Percentiles rank a stretch among this genome's conserved stretches.
Evolutionary conservation across 2,113 vertebrate genomes (phyloP).

Genomic region (Brachypodius melanocephalos): DNA sequence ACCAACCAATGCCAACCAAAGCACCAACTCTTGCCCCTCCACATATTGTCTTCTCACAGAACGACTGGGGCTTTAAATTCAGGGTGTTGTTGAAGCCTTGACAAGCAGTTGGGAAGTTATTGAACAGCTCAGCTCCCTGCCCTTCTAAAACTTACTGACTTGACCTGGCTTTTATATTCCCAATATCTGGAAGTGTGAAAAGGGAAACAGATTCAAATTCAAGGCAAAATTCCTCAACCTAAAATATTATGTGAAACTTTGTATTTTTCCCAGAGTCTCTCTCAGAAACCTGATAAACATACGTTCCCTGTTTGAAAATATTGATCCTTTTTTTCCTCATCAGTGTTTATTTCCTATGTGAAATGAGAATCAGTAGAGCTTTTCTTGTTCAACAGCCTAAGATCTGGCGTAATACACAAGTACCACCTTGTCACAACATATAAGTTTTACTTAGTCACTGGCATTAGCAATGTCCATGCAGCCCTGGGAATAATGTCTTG

Average conservation of each 20-base stretch:
- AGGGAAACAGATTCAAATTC: background rate
- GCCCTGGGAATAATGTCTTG: background rate
- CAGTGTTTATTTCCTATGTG: background rate
- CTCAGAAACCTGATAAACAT: background rate
- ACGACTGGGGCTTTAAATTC: background rate
- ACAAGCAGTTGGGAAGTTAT: background rate
- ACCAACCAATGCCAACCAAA: background rate
- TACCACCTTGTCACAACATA: constrained; percentile 1
- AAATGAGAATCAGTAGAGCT: background rate
- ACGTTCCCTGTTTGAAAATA: background rate
- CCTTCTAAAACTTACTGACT: background rate
- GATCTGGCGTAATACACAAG: background rate
- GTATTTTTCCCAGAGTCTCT: background rate
- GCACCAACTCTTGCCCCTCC: background rate
- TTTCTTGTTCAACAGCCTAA: background rate
- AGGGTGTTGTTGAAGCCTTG: background rate
- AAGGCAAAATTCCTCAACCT: background rate
- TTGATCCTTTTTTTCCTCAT: background rate
- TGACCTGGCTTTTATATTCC: background rate
- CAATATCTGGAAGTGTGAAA: background rate
- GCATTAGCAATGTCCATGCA: background rate
- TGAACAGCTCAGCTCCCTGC: background rate
- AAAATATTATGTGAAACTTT: background rate
- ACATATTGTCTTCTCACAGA: rapidly evolving
- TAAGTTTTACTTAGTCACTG: background rate